phyloP scores from a whole-genome alignment of 2,888 invertebrate species.

The Lasioglossum villosulum region DNA sequence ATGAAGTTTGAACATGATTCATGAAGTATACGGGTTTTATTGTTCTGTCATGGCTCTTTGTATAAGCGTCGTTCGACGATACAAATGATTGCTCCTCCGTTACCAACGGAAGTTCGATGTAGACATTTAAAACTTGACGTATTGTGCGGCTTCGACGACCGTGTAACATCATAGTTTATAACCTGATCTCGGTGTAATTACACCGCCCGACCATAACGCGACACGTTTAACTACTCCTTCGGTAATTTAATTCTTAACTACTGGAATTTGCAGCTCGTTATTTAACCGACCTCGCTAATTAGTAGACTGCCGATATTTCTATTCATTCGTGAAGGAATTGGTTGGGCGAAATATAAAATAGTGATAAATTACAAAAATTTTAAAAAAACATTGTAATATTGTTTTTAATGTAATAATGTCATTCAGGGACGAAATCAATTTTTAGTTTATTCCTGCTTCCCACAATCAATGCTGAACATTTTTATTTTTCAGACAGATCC shows the following conservation, averaged over 20 bases:
- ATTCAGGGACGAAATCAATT: background rate
- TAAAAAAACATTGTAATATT: background rate
- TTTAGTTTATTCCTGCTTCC: background rate
- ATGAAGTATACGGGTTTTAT: slow-evolving; percentile 52
- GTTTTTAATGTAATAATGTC: no score
- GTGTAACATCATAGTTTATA: slow-evolving; percentile 42
- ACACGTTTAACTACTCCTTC: slow-evolving; percentile 24
- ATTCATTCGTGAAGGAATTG: background rate
- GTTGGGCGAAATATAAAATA: no score
- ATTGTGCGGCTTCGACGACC: slow-evolving; percentile 22
- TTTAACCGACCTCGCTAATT: background rate
- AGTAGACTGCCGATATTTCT: background rate
- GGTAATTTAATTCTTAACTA: slow-evolving; percentile 30
- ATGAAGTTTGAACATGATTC: slow-evolving; percentile 44
- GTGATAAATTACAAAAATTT: no score
- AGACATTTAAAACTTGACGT: slow-evolving; percentile 41
- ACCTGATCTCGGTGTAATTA: slow-evolving; percentile 28
- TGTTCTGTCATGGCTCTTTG: slow-evolving; percentile 54
- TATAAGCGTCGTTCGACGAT: slow-evolving; percentile 39
- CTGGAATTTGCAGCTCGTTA: background rate
- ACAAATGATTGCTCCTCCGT: slow-evolving; percentile 44
- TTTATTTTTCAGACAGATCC: no score
- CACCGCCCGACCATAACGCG: slow-evolving; percentile 10
- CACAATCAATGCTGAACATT: no score
- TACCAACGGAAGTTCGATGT: slow-evolving; percentile 29